Evolutionary conservation across 2,113 vertebrate species (phyloP).

Genomic region (Ictalurus punctatus): DNA sequence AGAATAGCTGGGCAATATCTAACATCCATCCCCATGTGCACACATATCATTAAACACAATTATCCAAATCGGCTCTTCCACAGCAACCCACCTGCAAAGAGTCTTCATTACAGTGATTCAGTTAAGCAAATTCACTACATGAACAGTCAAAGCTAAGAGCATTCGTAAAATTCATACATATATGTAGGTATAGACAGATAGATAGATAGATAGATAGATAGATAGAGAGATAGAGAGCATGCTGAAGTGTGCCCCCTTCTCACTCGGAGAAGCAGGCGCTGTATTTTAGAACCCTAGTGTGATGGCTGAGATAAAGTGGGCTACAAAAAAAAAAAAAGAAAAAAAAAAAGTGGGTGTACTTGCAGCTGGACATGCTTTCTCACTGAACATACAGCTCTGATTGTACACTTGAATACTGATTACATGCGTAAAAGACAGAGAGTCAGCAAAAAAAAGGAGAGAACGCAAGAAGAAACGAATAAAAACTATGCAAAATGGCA

Average conservation of each 20-base stretch:
- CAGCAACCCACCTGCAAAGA: conserved; percentile 32
- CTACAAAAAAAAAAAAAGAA: conserved; percentile 47
- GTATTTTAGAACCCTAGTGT: conserved; percentile 55
- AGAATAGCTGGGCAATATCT: background rate
- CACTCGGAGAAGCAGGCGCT: conserved; percentile 58
- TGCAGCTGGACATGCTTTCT: conserved; percentile 42
- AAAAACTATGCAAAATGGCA: background rate
- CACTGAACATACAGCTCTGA: background rate
- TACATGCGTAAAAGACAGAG: background rate
- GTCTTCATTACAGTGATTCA: conserved; percentile 43
- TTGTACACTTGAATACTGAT: background rate
- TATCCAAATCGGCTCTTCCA: conserved; percentile 29
- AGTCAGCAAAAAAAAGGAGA: background rate
- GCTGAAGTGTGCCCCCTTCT: conserved; percentile 2
- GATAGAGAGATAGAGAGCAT: background rate
- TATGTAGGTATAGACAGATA: no score
- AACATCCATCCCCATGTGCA: background rate
- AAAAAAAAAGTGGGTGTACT: conserved; percentile 70
- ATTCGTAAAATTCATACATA: background rate
- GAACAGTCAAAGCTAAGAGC: background rate
- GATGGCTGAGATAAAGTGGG: conserved; percentile 61
- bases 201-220: no score
- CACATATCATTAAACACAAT: conserved; percentile 5
- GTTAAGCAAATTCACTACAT: background rate
- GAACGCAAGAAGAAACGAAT: background rate